Conservation (phyloP, 1,140 invertebrate species). For the Ylistrum balloti region DNA sequence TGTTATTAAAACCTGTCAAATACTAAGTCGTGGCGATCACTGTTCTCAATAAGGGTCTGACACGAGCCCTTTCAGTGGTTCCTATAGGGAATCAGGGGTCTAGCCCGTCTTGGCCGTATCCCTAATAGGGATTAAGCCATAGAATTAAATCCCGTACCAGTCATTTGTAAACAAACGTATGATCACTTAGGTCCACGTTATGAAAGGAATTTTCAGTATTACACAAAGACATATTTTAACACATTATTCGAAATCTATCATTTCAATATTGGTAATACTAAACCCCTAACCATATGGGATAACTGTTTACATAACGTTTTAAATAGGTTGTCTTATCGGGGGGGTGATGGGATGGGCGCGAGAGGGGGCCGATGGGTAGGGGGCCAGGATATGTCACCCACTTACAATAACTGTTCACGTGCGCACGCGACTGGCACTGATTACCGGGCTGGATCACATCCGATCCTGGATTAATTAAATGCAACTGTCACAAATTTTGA, state of each 20-base stretch:
- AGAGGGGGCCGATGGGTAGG: background rate
- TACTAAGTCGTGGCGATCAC: background rate
- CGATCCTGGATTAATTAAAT: slow-evolving; percentile 4
- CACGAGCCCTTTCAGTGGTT: background rate
- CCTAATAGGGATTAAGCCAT: background rate
- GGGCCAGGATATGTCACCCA: slow-evolving; percentile 3
- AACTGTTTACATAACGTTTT: background rate
- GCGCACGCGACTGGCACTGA: slow-evolving; percentile 18
- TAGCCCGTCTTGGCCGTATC: background rate
- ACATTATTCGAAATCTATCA: background rate
- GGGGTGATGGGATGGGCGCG: background rate
- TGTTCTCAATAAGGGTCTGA: slow-evolving; percentile 13
- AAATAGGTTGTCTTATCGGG: background rate
- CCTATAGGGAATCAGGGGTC: background rate
- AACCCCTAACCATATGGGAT: background rate
- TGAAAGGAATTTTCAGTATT: background rate
- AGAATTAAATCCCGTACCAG: background rate
- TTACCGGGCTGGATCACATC: background rate
- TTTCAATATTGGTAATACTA: background rate
- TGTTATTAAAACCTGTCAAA: background rate
- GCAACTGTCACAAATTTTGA: background rate
- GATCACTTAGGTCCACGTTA: background rate
- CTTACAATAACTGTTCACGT: background rate
- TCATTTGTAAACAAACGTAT: slow-evolving; percentile 18
- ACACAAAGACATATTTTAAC: background rate